phyloP scores from a whole-genome alignment of 2,797 vertebrate genomes.

The Chloroceryle inda region DNA sequence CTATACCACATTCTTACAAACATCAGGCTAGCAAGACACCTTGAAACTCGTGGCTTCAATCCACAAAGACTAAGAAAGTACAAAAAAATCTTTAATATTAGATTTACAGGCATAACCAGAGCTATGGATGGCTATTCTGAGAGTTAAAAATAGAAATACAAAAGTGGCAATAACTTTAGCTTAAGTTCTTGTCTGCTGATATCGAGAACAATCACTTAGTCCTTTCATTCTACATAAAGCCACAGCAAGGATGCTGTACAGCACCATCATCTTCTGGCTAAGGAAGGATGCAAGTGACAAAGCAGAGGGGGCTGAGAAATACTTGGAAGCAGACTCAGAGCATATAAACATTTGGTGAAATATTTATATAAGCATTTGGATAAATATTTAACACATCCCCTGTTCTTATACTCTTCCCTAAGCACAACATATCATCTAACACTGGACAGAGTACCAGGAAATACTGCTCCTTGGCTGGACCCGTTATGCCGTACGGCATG shows the following conservation, averaged over 20 bases:
- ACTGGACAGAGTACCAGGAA: background rate
- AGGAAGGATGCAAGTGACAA: background rate
- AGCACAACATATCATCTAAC: background rate
- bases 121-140: background rate
- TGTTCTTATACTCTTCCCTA: background rate
- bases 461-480: background rate
- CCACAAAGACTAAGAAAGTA: background rate
- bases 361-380: background rate
- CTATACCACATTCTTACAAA: background rate
- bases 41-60: background rate
- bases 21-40: background rate
- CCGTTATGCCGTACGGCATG: rapidly evolving
- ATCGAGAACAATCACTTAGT: background rate
- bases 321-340: background rate
- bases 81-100: background rate
- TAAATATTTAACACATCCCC: background rate
- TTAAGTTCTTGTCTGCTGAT: background rate
- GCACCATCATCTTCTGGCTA: background rate
- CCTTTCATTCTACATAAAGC: background rate
- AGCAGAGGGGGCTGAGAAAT: background rate
- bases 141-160: background rate
- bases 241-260: background rate
- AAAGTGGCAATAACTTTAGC: background rate
- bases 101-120: background rate
- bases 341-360: background rate